Base-by-base conservation (phyloP, 2,797 vertebrate genomes). In the Malacoctenus gilli region DNA sequence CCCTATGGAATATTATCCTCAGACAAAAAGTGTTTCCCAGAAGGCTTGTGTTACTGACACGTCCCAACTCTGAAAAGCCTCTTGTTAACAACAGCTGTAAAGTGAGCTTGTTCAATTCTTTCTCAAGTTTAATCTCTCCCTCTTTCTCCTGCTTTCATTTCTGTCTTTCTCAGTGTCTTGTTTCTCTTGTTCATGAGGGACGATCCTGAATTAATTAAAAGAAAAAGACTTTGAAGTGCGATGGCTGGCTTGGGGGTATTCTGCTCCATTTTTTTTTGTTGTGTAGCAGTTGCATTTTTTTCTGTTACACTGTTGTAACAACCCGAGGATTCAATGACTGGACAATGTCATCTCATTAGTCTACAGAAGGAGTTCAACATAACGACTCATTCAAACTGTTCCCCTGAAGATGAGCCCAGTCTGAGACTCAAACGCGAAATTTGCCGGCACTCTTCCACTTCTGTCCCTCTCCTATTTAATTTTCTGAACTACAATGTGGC, bases 1-100 rank as follows among this genome's bases (percentile, higher is more conserved):
- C 66, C 72, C 79, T 70, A 53, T 75, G 78, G 85, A 89, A 85
- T 80, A 83, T 85, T 81, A 87, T 84, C 85, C 74, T 80, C 68
- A 67, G 56, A 82, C 71, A 82, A 76, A 80, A 86, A 79, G 16
- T 3, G 60, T 88, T 89, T 89, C 87, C 87, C 89, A 87, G 82
- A 82, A 85, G 84, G 82, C 82, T 90, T 56, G 58, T 67, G 83
- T 89, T 91, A 87, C 88, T 79, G 77, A 83, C 84, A 83, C 70
- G 31, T 80, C 61, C 75, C 42, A 49, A 47, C 66, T 69, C 80
- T 86, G 75, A 83, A 88, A 85, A 80, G 71, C 64, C 72, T 77
- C 76, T 84, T 72, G 77, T 84, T 90, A 85, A 82, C 73, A 72
- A 59, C 79, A 79, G 79, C 77, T 87, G 78, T 87, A 88, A 88